phyloP scores from a whole-genome alignment of 35 echinoderm and acorn worm species.

The Heliocidaris erythrogramma region DNA sequence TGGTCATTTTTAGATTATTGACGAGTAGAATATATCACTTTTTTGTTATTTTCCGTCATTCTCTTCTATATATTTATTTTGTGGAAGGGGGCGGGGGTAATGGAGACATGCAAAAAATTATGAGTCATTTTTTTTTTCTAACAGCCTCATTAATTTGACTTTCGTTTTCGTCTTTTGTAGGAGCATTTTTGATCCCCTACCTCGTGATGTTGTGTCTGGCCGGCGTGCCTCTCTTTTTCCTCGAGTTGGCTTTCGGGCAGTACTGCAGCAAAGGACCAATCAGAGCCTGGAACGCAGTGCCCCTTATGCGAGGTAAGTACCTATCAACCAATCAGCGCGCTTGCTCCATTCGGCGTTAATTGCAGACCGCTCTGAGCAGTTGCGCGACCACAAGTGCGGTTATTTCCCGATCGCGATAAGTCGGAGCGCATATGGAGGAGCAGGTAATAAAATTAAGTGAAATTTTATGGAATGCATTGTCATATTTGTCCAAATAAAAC shows the following conservation, averaged over 20 bases:
- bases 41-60: too few species aligned
- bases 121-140: not conserved
- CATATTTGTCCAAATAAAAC: too few species aligned
- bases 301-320: slow-evolving; percentile 77
- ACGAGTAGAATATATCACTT: too few species aligned
- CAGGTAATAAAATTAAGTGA: too few species aligned
- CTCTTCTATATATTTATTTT: too few species aligned
- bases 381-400: too few species aligned
- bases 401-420: too few species aligned
- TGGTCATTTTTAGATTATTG: too few species aligned
- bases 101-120: not conserved
- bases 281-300: slow-evolving; percentile 68
- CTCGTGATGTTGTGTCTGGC: slow-evolving; percentile 85
- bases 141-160: not conserved
- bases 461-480: too few species aligned
- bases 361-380: not conserved
- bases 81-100: too few species aligned
- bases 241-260: slow-evolving; percentile 82
- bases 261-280: slow-evolving; percentile 80
- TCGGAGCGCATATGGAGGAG: too few species aligned
- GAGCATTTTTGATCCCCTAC: slow-evolving; percentile 90
- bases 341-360: not conserved
- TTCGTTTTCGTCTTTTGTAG: slow-evolving; percentile 53
- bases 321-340: slow-evolving; percentile 20
- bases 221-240: slow-evolving; percentile 81